phyloP scores from a whole-genome alignment of 2,797 vertebrate genomes.

The Pyrrhura leucotis region DNA sequence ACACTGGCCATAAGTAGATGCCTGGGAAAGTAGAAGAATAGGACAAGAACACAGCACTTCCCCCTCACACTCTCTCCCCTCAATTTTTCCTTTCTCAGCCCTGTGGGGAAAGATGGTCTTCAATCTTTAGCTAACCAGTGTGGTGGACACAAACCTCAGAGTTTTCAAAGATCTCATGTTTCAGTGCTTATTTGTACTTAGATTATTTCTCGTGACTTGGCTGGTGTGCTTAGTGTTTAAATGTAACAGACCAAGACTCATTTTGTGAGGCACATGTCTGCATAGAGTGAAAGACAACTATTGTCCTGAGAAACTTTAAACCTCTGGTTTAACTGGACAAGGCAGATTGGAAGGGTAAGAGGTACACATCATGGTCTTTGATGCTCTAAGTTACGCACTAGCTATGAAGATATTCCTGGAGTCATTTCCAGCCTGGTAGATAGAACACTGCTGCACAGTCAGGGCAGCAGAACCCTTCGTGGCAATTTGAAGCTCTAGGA shows the following conservation, averaged over 20 bases:
- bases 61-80: neutral
- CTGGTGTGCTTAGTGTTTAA: neutral
- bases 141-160: neutral
- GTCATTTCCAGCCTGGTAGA: neutral
- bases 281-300: neutral
- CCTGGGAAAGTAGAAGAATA: neutral
- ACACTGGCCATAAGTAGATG: neutral
- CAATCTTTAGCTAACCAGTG: conserved; percentile 20
- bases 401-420: conserved; percentile 12
- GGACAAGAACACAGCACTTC: neutral
- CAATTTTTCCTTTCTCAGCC: neutral
- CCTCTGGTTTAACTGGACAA: neutral
- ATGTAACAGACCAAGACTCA: neutral
- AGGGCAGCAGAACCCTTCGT: neutral
- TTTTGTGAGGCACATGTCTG: neutral
- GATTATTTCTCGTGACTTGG: neutral
- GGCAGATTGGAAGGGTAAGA: neutral
- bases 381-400: neutral
- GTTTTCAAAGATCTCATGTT: neutral
- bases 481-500: conserved; percentile 1
- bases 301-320: conserved; percentile 1
- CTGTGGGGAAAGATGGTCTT: neutral
- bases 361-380: neutral
- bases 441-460: neutral
- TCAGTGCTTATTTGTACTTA: neutral